Evolutionary conservation across 2,888 invertebrate genomes (phyloP), one percentile per base, ranked within the genome.

Genomic region (Acrobeloides nanus): DNA sequence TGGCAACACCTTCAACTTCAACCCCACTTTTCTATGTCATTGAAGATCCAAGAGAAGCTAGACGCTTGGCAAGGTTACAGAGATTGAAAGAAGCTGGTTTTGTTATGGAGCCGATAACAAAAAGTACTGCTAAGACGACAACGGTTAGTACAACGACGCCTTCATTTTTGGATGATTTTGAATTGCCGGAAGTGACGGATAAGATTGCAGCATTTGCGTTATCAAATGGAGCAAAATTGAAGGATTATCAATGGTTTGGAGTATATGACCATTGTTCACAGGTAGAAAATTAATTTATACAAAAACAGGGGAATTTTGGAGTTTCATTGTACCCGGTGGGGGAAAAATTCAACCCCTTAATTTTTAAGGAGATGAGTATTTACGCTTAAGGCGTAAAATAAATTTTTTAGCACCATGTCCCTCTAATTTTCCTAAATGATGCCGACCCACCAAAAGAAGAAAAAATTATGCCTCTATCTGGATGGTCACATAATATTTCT

Each of bases 181-280:
- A 38, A 31, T 43, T 65, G 18, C 53, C 55, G 21, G 41, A 45
- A 25, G 41, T 48, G n/a, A 34, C 32, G 18, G 57, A 53, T 24
- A 45, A 61, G 27, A 35, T 46, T 6, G 48, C 48, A 15, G 48
- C 48, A 0, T 63, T 66, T 27, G 31, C 47, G 6, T 42, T 66
- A 15, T 42, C 51, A 20, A 55, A 57, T 20, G 53, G 54, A 3
- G 64, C 55, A 31, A 51, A 51, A 23, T 24, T 63, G 29, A 66
- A 47, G 29, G 58, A 64, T n/a, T 64, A 66, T 40, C 38, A 58
- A 10, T 64, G 64, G 64, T 53, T 64, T 39, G 64, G 66, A 24
- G 35, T 64, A 10, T 64, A 66, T 39, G 53, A 64, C 35, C 64
- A 66, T 24, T 64, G 64, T 42, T 40, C 38, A 17, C 41, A 48